Evolutionary conservation across 2,888 invertebrate species (phyloP).

Genomic region (Apamea sordens): DNA sequence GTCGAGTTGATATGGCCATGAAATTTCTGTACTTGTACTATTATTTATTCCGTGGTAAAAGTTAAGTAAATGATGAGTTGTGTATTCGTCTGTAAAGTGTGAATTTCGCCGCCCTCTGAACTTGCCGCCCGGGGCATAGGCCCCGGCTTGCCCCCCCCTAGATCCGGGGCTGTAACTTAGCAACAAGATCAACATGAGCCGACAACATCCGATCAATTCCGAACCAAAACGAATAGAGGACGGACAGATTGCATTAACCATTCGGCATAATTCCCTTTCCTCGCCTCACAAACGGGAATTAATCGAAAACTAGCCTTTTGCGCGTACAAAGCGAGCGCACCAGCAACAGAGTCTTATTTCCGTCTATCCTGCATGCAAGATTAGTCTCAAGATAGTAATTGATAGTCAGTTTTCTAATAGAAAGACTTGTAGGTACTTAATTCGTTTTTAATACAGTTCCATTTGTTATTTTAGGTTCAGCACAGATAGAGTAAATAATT

Average conservation of each 20-base stretch:
- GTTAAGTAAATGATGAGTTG: too few species aligned
- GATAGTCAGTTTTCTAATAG: slow-evolving; percentile 7
- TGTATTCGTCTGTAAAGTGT: too few species aligned
- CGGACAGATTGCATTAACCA: slow-evolving; percentile 41
- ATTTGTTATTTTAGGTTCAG: not conserved
- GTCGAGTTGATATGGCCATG: too few species aligned
- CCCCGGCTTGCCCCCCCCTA: too few species aligned
- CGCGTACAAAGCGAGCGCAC: slow-evolving; percentile 16
- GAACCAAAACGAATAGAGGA: slow-evolving; percentile 17
- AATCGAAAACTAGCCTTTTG: slow-evolving; percentile 35
- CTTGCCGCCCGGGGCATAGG: too few species aligned
- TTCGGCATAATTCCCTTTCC: slow-evolving; percentile 39
- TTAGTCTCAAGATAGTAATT: slow-evolving; percentile 12
- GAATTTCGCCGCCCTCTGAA: too few species aligned
- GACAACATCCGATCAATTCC: slow-evolving; percentile 12
- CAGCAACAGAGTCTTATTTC: slow-evolving; percentile 17
- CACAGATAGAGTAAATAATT: not conserved
- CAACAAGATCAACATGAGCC: slow-evolving; percentile 1
- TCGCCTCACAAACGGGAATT: slow-evolving; percentile 29
- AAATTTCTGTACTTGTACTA: too few species aligned
- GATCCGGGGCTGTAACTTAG: too few species aligned
- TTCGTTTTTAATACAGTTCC: slow-evolving; percentile 37
- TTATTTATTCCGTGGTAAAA: too few species aligned
- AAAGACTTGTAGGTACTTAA: slow-evolving; percentile 13
- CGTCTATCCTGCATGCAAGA: slow-evolving; percentile 9